These are phyloP conservation scores for Blastobasis lacticolella DNA, from an alignment of 2,888 invertebrate species.

Conservation along the genomic window DNA sequence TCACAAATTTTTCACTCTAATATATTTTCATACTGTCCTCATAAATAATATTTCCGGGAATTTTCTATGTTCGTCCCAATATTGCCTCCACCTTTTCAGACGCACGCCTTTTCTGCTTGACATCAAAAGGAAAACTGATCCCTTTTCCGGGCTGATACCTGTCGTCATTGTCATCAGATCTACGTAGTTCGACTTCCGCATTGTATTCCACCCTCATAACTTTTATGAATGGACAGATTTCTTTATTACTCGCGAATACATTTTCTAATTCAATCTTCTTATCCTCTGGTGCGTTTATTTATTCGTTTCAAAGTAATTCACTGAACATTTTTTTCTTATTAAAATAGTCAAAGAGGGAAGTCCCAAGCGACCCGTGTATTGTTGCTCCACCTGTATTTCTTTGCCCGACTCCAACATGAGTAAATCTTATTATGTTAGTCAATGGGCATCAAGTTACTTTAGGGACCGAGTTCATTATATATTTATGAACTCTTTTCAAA, in stretches of 20 bases:
- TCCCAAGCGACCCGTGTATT: constrained; percentile 48
- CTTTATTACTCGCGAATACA: constrained; percentile 62
- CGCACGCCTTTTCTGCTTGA: constrained; percentile 48
- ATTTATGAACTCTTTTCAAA: constrained; percentile 41
- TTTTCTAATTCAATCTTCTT: constrained; percentile 65
- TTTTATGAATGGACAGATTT: constrained; percentile 61
- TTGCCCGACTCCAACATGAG: constrained; percentile 47
- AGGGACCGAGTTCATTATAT: constrained; percentile 47
- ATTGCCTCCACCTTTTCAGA: constrained; percentile 13
- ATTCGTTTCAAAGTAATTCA: constrained; percentile 65
- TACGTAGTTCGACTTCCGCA: constrained; percentile 45
- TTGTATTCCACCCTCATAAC: constrained; percentile 56
- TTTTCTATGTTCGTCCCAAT: too few relatives aligned
- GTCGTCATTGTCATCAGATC: constrained; percentile 50
- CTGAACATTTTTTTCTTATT: constrained; percentile 61
- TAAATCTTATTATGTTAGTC: constrained; percentile 63
- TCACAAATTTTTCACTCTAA: too few relatives aligned
- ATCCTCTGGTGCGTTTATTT: constrained; percentile 61
- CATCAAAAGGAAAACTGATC: constrained; percentile 67
- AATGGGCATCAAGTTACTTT: constrained; percentile 60
- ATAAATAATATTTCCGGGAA: too few relatives aligned
- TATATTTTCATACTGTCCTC: too few relatives aligned
- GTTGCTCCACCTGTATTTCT: constrained; percentile 64
- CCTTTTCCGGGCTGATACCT: constrained; percentile 63
- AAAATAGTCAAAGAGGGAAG: constrained; percentile 61